A percentile compares a stretch with the other conserved stretches of the same genome.
phyloP scores from a whole-genome alignment of 2,113 vertebrate genomes.

The Antechinus flavipes region DNA sequence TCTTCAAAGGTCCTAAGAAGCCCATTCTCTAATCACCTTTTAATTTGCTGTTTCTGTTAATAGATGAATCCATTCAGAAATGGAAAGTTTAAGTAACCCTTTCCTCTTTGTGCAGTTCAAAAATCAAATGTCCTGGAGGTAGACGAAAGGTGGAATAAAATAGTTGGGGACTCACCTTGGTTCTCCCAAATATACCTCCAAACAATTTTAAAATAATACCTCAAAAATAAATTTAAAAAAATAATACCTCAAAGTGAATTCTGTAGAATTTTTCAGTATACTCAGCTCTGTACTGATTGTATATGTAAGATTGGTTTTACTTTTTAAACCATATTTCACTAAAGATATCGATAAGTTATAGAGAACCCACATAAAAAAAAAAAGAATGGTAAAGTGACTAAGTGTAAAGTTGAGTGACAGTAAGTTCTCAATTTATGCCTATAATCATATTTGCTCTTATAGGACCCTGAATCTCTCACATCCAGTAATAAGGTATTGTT shows the following conservation, averaged over 20 bases:
- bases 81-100: not conserved
- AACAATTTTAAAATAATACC: not conserved
- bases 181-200: not conserved
- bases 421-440: not conserved
- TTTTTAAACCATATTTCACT: not conserved
- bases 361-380: not conserved
- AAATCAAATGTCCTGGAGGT: not conserved
- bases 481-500: not conserved
- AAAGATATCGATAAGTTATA: not conserved
- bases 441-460: not conserved
- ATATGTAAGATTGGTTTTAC: not conserved
- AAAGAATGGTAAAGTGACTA: not conserved
- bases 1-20: not conserved
- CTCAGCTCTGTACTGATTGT: not conserved
- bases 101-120: not conserved
- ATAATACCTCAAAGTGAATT: not conserved
- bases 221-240: not conserved
- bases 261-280: not conserved
- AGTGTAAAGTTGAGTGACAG: not conserved
- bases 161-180: not conserved
- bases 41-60: not conserved
- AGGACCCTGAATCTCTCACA: not conserved
- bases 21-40: not conserved
- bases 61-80: not conserved
- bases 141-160: not conserved